Evolutionary conservation across 2,797 vertebrate genomes (phyloP).

Genomic region (Hippopotamyrus pictus): DNA sequence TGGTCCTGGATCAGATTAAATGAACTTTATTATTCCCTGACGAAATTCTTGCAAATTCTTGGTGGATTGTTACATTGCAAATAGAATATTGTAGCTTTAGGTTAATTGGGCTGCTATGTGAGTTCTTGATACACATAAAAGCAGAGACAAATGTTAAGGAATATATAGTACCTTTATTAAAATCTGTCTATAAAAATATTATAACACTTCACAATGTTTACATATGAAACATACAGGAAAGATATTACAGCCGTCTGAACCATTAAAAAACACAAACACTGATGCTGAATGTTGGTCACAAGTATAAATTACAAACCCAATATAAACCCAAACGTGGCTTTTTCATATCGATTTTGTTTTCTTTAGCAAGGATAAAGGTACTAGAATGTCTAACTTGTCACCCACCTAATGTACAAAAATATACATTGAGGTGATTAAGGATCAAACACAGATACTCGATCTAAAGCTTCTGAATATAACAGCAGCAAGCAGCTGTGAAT

Average conservation of each 20-base stretch:
- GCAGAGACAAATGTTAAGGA: background rate
- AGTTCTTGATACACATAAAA: background rate
- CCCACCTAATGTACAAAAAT: background rate
- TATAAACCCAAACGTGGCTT: background rate
- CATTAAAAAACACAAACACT: background rate
- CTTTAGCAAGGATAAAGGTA: background rate
- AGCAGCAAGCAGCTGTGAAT: background rate
- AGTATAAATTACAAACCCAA: background rate
- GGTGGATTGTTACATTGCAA: background rate
- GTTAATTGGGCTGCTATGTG: background rate
- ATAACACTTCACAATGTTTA: constrained; percentile 27
- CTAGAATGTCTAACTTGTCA: background rate
- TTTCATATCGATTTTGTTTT: background rate
- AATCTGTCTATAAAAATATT: constrained; percentile 50
- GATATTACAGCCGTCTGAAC: background rate
- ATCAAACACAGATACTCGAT: background rate
- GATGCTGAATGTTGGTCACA: background rate
- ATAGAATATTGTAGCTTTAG: background rate
- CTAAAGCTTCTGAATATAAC: background rate
- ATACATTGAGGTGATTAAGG: background rate
- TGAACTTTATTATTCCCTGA: background rate
- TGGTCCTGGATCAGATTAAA: background rate
- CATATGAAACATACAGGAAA: background rate
- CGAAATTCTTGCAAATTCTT: background rate
- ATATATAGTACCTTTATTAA: constrained; percentile 42